Conservation (phyloP, 2,888 invertebrate genomes). For the Erpobdella octoculata region DNA sequence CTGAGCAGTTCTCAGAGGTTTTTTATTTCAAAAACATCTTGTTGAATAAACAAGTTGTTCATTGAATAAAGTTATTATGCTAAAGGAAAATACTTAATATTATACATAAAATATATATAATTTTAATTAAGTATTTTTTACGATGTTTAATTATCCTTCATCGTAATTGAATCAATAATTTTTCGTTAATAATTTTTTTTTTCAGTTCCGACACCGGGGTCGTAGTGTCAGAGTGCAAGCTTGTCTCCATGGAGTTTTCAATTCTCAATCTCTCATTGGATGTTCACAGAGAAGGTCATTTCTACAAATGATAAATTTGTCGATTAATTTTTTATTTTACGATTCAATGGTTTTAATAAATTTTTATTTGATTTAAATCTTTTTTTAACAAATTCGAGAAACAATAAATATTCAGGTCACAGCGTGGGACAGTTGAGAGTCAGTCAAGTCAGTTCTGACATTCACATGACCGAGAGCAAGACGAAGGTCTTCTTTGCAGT, state of each 20-base stretch:
- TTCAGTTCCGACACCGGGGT: no score
- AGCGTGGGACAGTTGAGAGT: constrained; percentile 88
- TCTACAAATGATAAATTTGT: not conserved
- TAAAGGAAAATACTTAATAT: not conserved
- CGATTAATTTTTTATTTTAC: not conserved
- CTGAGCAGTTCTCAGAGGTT: no score
- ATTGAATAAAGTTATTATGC: not conserved
- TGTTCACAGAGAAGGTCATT: constrained; percentile 4
- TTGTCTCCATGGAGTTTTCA: not conserved
- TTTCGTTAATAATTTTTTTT: no score
- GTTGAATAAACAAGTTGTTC: no score
- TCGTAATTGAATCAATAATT: no score
- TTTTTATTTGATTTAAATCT: not conserved
- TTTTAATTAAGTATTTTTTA: no score
- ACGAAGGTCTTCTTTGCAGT: constrained; percentile 74
- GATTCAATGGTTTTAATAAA: not conserved
- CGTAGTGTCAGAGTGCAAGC: not conserved
- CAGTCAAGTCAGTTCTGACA: constrained; percentile 71
- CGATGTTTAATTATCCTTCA: no score
- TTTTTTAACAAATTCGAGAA: constrained; percentile 46
- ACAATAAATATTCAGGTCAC: constrained; percentile 55
- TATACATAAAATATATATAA: no score
- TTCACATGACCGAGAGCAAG: constrained; percentile 68
- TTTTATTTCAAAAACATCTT: no score
- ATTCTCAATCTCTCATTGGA: constrained; percentile 9